Base-by-base conservation (phyloP, 2,797 vertebrate genomes). In the Myripristis jacobus region DNA sequence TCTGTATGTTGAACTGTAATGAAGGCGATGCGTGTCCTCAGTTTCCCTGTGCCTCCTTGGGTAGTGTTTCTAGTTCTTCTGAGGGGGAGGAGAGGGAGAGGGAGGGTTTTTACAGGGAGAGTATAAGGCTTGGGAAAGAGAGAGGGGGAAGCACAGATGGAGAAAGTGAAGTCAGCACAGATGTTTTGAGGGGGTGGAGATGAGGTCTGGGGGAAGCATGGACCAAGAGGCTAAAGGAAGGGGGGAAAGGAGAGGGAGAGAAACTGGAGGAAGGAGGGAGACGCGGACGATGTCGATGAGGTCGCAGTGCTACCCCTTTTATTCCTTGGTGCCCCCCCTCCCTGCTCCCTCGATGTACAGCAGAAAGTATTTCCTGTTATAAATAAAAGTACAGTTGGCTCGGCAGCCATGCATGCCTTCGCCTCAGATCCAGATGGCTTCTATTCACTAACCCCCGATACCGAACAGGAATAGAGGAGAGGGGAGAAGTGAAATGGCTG, bases 371-470 rank as follows among this genome's bases (percentile, higher is more conserved):
- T 89, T 90, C 78, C 83, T 90, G 79, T 86, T 84, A 71, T 82
- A 82, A 79, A 73, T 84, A 63, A 71, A 69, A 80, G 79, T 75
- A 56, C 62, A 89, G 73, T 88, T 64, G 67, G 77, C 77, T 46
- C 24, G 3, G 65, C 64, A 47, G 54, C 65, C 7, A 2, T 55
- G 68, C 16, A 6, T 58, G 63, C 41, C 54, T 71, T 73, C 70
- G 58, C 73, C 79, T 85, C 74, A 61, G 13, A 80, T 81, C 87
- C 87, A 90, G 89, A 91, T 91, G 89, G 75, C 68, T 83, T 73
- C 80, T 59, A 76, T 88, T 85, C 81, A 79, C 74, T 46, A 47
- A 71, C 65, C 60, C 59, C 64, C 51, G 51, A 79, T 84, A 80
- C 73, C 73, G 61, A 63, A 70, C 57, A 31, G 66, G 73, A 81